Evolutionary conservation across 2,888 invertebrate species (phyloP).

Genomic region (Drosophila differens): DNA sequence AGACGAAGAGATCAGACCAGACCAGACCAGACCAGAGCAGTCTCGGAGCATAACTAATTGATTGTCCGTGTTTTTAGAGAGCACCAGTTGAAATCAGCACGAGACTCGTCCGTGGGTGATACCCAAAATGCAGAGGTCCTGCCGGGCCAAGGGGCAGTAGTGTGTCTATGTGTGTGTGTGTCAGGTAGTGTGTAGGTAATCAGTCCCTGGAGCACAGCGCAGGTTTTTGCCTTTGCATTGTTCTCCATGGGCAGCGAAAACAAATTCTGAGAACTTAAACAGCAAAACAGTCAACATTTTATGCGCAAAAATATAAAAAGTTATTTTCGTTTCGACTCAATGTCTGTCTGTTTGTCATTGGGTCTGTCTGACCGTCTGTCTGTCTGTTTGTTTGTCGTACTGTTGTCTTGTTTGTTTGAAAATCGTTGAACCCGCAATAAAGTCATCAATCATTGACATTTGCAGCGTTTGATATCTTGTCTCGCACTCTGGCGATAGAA

Average conservation of each 20-base stretch:
- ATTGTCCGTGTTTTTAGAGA: conserved; percentile 65
- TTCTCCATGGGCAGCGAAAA: conserved; percentile 57
- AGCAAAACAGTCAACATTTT: conserved; percentile 71
- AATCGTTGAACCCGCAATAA: conserved; percentile 82
- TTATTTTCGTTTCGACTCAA: conserved; percentile 62
- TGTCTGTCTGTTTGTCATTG: conserved; percentile 1
- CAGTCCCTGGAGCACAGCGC: conserved; percentile 66
- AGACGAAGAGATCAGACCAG: background rate
- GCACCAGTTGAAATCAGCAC: conserved; percentile 61
- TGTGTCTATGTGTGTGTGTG: conserved; percentile 4
- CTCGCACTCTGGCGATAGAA: conserved; percentile 28
- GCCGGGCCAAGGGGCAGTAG: conserved; percentile 32
- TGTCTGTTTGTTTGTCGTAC: conserved; percentile 29
- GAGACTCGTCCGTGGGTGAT: conserved; percentile 29
- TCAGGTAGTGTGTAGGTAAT: conserved; percentile 65
- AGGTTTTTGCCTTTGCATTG: conserved; percentile 74
- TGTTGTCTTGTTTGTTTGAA: conserved; percentile 71
- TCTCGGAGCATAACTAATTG: conserved; percentile 78
- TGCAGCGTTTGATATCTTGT: conserved; percentile 63
- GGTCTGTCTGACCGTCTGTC: background rate
- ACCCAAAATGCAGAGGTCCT: conserved; percentile 46
- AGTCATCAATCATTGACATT: conserved; percentile 83
- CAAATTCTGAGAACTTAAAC: conserved; percentile 69
- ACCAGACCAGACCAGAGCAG: background rate
- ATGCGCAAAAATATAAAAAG: conserved; percentile 75